phyloP scores from a whole-genome alignment of 1,140 invertebrate species.

The Saccostrea cuccullata region DNA sequence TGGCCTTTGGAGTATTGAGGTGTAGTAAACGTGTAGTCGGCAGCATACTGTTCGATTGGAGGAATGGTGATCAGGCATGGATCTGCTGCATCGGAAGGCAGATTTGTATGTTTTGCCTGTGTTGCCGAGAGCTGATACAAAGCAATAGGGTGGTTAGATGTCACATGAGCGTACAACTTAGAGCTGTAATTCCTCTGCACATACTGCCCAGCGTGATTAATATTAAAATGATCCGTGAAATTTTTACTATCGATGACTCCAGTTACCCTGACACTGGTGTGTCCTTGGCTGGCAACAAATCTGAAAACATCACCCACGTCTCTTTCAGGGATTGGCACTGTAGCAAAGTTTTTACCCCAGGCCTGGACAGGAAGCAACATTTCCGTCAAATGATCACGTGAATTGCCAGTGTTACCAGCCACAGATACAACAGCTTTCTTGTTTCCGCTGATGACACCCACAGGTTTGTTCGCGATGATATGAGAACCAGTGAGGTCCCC shows the following conservation, averaged over 20 bases:
- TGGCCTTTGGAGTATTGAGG: conserved; percentile 45
- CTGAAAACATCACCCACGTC: conserved; percentile 45
- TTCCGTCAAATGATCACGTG: conserved; percentile 51
- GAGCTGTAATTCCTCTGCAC: conserved; percentile 55
- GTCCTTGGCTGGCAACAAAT: conserved; percentile 48
- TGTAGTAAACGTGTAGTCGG: conserved; percentile 51
- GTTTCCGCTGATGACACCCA: conserved; percentile 50
- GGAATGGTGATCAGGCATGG: conserved; percentile 47
- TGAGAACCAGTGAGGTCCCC: conserved; percentile 48
- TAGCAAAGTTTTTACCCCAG: conserved; percentile 51
- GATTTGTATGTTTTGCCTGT: not conserved
- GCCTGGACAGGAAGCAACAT: conserved; percentile 41
- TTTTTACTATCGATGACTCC: not conserved
- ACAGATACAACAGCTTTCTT: conserved; percentile 40
- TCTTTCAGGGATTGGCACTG: conserved; percentile 49
- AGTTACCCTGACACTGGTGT: conserved; percentile 45
- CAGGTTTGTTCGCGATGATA: conserved; percentile 17
- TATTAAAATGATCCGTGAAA: conserved; percentile 3
- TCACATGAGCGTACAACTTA: conserved; percentile 36
- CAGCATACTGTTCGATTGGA: conserved; percentile 52
- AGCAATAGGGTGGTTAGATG: conserved; percentile 39
- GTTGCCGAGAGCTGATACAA: conserved; percentile 43
- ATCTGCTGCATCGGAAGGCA: conserved; percentile 32
- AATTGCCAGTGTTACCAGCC: conserved; percentile 27
- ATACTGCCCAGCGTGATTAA: conserved; percentile 35